Base-by-base conservation (phyloP, 2,113 vertebrate species). In the Mixornis gularis region DNA sequence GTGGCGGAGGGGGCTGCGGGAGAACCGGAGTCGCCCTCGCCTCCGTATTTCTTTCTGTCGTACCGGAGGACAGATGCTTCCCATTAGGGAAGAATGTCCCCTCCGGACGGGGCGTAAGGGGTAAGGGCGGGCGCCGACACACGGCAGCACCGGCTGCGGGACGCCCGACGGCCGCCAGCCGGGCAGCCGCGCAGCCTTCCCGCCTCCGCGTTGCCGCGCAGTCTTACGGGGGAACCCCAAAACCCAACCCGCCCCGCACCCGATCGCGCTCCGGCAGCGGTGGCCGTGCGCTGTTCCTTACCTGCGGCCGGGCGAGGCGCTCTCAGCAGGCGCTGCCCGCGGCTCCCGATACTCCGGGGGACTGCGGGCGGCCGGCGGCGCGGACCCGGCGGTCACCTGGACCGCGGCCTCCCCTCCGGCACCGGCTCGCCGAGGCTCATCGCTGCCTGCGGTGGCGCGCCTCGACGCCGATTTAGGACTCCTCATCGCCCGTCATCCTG, bases 1-100 rank as follows among this genome's bases (percentile, higher is more conserved):
- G 11, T 13, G 20, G 60, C 3, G 36, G 52, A 52, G 30, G 32
- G 21, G 34, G 64, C 26, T 18, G 26, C 17, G 30, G 19, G 8
- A 30, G 29, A 44, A 24, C 11, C 32, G 17, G 10, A 5, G 13
- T 26, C 10, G 10, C 17, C 24, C 13, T 34, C 29, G 13, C 7
- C 52, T 36, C 10, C 19, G 7, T 9, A 9, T n/a, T 66, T 59
- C 41, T 32, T 60, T 76, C 43, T 29, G 8, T 49, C 44, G 18
- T 59, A 41, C 26, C 27, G 60, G 32, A 55, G 62, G 41, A 58
- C 93, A 94, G 85, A 93, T 88, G 90, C 90, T 94, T 92, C 73
- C n/a, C 68, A 77, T 93, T 92, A 93, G 55, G 20, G 73, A 81
- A 64, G 38, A 77, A 83, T 59, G 60, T 55, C 60, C 36, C 83